Base-by-base conservation (phyloP, 2,888 invertebrate genomes). In the Leucophenga montana region DNA sequence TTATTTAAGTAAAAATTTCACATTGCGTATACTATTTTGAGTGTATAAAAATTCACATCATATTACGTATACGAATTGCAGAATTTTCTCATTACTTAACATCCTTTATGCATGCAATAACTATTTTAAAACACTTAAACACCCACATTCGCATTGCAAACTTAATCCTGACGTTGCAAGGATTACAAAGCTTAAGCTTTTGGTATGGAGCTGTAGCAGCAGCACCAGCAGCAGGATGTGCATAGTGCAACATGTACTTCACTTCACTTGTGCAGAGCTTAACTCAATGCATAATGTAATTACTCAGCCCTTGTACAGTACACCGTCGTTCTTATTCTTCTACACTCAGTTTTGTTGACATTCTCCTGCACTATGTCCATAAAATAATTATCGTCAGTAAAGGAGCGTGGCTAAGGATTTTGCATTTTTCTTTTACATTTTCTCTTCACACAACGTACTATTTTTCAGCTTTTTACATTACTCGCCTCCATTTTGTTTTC, bases 1-100 rank as follows among this genome's bases (percentile, higher is more conserved):
- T 70, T 69, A 61, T 53, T 68, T 66, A 13, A n/a, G 65, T 62
- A 66, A 74, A 48, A 48, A 48, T 4, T 48, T 8, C 13, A 48
- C 48, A 48, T 13, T 48, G 48, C 48, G 48, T 16, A 48, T 48
- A 13, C 48, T 48, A n/a, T 48, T 48, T 48, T 13, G 48, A 48
- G 11, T 8, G 16, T 3, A 6, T 48, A 33, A 3, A 8, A 5
- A 33, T 48, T 6, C 13, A 13, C 48, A 48, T 5, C 50, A 16
- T 50, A 11, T 16, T 50, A 50, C 11, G 11, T 11, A 5, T 11
- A 39, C 8, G 1, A 39, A n/a, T n/a, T n/a, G n/a, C n/a, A 39
- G 11, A 1, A 39, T 39, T 39, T 39, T 39, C 39, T 39, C 39
- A 39, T 39, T 39, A 39, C 11, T 39, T 50, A 11, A 18, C 14